Evolutionary conservation across 2,797 vertebrate genomes (phyloP), one percentile per base, ranked within the genome.

Genomic region (Hydrolagus colliei): DNA sequence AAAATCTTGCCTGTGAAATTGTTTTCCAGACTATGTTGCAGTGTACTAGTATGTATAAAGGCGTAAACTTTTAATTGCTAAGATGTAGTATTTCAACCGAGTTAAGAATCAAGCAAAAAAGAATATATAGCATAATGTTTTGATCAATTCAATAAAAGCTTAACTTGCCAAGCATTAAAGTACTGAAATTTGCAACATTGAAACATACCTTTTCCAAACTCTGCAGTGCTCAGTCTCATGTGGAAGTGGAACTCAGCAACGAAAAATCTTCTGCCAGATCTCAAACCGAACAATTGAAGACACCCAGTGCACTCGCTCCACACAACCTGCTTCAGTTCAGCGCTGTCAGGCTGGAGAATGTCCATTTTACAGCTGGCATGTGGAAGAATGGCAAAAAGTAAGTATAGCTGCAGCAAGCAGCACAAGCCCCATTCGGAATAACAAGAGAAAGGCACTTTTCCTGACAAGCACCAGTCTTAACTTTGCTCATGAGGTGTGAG

Each of bases 221-320:
- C 87, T 79, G 27, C 85, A 98, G 97, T 97, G 96, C 87, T 98
- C 96, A 0, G 95, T 91, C 68, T 96, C 96, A 85, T 98, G 97
- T 10, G 95, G 96, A 65, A 93, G 88, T 72, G 96, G 96, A 0
- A 27, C 95, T 77, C 96, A 95, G 92, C 93, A 87, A 35, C 92
- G 96, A 82, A 88, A 90, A 1, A 94, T 97, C 86, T 92, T 89
- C 88, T 98, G 97, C 90, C 94, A 94, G 87, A 4, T 90, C 1
- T 91, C 93, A 86, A 79, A 90, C 73, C 90, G 90, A 10, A 93
- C 90, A 63, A 89, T 88, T 32, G 86, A 88, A 88, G 95, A 95
- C 88, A 90, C 89, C 1, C 92, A 92, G 87, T 98, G 96, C 76
- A 87, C 90, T 72, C 93, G 86, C 0, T 90, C 89, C 72, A 78